Conservation (phyloP, 2,113 vertebrate genomes). For the Anoplopoma fimbria region DNA sequence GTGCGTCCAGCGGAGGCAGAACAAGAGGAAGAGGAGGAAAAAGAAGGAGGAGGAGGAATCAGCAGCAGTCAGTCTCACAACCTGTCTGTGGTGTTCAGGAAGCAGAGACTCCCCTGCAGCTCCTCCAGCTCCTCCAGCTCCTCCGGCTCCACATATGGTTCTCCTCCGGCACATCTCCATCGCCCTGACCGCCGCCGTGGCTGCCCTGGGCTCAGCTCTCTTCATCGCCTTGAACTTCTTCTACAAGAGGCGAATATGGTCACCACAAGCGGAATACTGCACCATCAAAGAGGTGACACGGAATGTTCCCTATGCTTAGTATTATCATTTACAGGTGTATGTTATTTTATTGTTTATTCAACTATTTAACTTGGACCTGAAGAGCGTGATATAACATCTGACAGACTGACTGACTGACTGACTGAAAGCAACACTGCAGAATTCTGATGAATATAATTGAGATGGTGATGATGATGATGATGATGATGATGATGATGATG, state of each 20-base stretch:
- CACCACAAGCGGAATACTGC: constrained; percentile 78
- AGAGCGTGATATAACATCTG: not conserved
- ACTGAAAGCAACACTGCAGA: not conserved
- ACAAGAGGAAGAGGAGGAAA: not conserved
- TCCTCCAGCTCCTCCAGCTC: not conserved
- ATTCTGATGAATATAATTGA: not conserved
- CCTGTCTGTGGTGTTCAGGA: not conserved
- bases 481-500: not conserved
- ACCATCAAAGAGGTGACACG: constrained; percentile 70
- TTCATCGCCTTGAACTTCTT: constrained; percentile 88
- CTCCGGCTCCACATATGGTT: constrained; percentile 76
- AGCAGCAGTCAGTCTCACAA: not conserved
- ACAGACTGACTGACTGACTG: not conserved
- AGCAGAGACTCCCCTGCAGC: not conserved
- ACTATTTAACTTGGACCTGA: not conserved
- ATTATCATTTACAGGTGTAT: not conserved
- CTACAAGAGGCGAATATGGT: constrained; percentile 81
- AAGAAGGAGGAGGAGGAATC: not conserved
- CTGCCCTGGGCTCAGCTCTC: constrained; percentile 88
- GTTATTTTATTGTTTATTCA: not conserved
- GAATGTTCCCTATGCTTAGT: not conserved
- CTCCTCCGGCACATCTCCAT: constrained; percentile 81
- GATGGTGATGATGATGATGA: not conserved
- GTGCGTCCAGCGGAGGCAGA: not conserved
- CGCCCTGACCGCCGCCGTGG: constrained; percentile 86